Conservation (phyloP, 2,888 invertebrate genomes). For the Thalpophila matura region DNA sequence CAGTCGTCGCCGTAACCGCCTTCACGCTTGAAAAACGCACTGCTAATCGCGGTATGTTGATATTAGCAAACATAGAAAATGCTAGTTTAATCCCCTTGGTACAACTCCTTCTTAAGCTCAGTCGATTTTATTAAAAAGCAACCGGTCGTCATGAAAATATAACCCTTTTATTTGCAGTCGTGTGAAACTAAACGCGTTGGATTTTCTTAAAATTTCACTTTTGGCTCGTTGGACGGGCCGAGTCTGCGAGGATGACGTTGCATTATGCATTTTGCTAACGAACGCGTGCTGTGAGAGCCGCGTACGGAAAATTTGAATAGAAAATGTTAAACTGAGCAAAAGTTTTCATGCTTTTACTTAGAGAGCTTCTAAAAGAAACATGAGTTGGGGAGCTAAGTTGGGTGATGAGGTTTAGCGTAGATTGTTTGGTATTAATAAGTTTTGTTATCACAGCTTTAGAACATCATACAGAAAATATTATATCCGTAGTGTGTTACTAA, state of each 20-base stretch:
- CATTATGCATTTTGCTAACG: slow-evolving; percentile 88
- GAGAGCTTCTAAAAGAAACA: slow-evolving; percentile 64
- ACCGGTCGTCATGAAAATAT: slow-evolving; percentile 49
- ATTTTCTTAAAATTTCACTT: slow-evolving; percentile 79
- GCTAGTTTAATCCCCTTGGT: neutral
- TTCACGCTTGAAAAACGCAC: neutral
- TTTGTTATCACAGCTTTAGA: slow-evolving; percentile 3
- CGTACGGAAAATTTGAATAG: slow-evolving; percentile 81
- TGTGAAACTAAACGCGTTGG: slow-evolving; percentile 53
- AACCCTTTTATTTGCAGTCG: slow-evolving; percentile 43
- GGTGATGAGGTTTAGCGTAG: slow-evolving; percentile 25
- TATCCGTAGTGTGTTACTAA: neutral
- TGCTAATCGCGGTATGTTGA: neutral
- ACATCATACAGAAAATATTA: slow-evolving; percentile 7
- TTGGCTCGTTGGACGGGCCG: slow-evolving; percentile 68
- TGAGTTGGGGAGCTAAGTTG: slow-evolving; percentile 34
- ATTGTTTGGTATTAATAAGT: slow-evolving; percentile 3
- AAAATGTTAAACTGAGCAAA: slow-evolving; percentile 76
- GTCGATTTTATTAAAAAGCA: slow-evolving; percentile 38
- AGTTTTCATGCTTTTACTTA: slow-evolving; percentile 70
- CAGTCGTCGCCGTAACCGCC: neutral
- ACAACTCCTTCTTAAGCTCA: slow-evolving; percentile 4
- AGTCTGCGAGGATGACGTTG: slow-evolving; percentile 76
- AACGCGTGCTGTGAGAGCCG: slow-evolving; percentile 79
- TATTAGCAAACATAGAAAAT: neutral